These are phyloP conservation scores for Rhadina sibilatrix DNA, from an alignment of 2,113 vertebrate genomes.

Conservation along the genomic window DNA sequence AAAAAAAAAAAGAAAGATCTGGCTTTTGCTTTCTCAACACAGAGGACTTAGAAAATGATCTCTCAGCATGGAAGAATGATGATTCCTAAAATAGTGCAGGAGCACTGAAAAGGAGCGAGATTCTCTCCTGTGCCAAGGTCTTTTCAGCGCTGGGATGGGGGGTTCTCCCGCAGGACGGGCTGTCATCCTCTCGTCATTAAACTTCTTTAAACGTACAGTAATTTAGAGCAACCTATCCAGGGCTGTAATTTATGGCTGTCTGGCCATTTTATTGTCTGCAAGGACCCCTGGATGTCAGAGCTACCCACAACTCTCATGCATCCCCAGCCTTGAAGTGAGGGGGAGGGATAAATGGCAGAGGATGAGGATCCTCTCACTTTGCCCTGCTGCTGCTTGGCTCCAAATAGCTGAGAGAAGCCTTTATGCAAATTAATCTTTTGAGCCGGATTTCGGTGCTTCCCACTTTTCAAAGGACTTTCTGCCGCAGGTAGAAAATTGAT, in stretches of 20 bases:
- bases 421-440: neutral
- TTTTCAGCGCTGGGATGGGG: conserved; percentile 34
- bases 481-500: neutral
- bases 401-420: neutral
- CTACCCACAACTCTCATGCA: neutral
- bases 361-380: neutral
- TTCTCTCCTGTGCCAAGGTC: conserved; percentile 22
- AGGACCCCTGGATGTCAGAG: neutral
- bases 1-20: neutral
- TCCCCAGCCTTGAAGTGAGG: neutral
- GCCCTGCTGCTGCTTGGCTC: neutral
- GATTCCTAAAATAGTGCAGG: conserved; percentile 36
- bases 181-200: conserved; percentile 41
- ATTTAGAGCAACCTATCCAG: conserved; percentile 25
- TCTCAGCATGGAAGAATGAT: conserved; percentile 51
- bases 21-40: conserved; percentile 57
- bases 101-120: neutral
- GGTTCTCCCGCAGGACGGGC: neutral
- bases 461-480: neutral
- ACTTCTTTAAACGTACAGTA: neutral
- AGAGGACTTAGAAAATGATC: conserved; percentile 49
- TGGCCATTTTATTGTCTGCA: neutral
- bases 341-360: neutral
- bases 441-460: neutral
- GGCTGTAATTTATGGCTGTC: neutral